Conservation (phyloP, 30 jellyfish, hydroid and myxozoan species). For the Mastigias papua region DNA sequence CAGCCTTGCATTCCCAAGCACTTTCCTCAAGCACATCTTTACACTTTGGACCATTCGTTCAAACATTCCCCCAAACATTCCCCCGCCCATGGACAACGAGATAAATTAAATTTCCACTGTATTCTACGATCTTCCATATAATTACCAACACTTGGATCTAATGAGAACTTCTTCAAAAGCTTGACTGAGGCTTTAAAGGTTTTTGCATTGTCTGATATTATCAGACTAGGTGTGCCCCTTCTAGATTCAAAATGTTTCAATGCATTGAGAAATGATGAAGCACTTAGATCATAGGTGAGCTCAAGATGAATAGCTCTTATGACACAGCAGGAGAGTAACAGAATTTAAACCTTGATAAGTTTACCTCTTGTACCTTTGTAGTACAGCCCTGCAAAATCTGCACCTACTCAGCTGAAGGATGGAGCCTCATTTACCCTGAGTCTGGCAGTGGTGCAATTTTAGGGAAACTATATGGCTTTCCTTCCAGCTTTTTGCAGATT, state of each 20-base stretch:
- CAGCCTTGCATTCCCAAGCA: slow-evolving; percentile 9
- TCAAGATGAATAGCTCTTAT: slow-evolving; percentile 64
- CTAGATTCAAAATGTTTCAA: slow-evolving; percentile 45
- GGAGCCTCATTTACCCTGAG: too few relatives aligned
- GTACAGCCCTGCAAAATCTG: too few relatives aligned
- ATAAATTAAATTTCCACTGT: slow-evolving; percentile 28
- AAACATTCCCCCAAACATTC: slow-evolving; percentile 31
- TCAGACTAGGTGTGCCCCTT: slow-evolving; percentile 47
- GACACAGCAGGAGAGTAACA: slow-evolving; percentile 44
- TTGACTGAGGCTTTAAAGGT: slow-evolving; percentile 57
- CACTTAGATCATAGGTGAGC: slow-evolving; percentile 11
- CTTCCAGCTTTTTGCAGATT: too few relatives aligned
- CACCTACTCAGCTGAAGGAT: too few relatives aligned
- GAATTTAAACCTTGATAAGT: slow-evolving; percentile 24
- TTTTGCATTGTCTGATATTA: slow-evolving; percentile 64
- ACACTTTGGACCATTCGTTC: slow-evolving; percentile 57
- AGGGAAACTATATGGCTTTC: too few relatives aligned
- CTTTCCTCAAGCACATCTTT: slow-evolving; percentile 52
- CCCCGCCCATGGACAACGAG: slow-evolving; percentile 62
- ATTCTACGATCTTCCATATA: neutral
- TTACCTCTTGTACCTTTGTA: slow-evolving; percentile 10
- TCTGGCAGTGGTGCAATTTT: too few relatives aligned
- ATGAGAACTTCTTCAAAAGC: neutral
- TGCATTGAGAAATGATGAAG: slow-evolving; percentile 7
- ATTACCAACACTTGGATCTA: neutral